Evolutionary conservation across 2,113 vertebrate species (phyloP), one percentile per base, ranked within the genome.

Genomic region (Calidris pygmaea): DNA sequence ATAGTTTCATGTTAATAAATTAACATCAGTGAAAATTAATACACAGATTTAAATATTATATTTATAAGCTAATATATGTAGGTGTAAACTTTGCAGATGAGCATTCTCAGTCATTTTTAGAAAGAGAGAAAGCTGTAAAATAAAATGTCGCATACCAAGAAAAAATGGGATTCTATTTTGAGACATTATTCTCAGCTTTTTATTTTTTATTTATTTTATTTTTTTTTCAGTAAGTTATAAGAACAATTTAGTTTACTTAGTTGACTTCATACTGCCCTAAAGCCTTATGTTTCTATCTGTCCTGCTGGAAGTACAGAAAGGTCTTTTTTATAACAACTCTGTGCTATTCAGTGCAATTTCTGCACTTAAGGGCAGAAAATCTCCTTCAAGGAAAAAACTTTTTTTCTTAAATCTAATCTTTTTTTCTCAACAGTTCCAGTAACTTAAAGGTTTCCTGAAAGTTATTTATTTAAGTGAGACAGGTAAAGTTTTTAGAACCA

Each of bases 291-390:
- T 92, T 82, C 85, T 79, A 24, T 74, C 43, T 68, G 58, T 79
- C 58, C 35, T 83, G 8, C 62, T 93, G 48, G 8, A 93, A 79
- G 34, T 77, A 73, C 26, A 65, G 66, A 87, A 93, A 71, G 62
- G 56, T 91, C 82, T 87, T 66, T 85, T 91, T 50, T 68, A 68
- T 74, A 85, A 58, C 9, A 52, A 60, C 43, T 85, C 67, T 16
- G 48, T 68, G 43, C 21, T 72, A 87, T 60, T 90, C 60, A 55
- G 30, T 74, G 81, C n/a, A 87, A 90, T 95, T 90, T 90, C 71
- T 7, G 7, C 56, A 85, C 56, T 90, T 93, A 85, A 75, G 58
- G n/a, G 62, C 7, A 92, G 91, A 93, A 96, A 96, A 93, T 75
- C 66, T 84, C 55, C 55, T 74, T 93, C 22, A 72, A 82, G 37